Conservation (phyloP, 2,888 invertebrate species). For the Capitulum mitella region DNA sequence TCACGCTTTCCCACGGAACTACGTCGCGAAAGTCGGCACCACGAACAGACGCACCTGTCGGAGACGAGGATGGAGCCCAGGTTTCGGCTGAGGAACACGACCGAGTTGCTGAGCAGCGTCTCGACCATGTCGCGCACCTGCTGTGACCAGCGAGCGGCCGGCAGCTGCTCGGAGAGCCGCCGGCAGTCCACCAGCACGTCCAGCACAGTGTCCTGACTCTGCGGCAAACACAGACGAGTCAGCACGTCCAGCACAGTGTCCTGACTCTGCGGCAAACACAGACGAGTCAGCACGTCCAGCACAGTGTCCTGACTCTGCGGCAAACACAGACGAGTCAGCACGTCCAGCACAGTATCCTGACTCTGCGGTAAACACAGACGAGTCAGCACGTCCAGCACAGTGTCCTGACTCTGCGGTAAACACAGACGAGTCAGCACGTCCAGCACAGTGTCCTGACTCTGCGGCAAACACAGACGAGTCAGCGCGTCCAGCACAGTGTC, state of each 20-base stretch:
- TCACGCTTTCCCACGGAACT: too few species aligned
- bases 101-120: slow-evolving; percentile 19
- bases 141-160: not conserved
- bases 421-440: not conserved
- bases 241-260: not conserved
- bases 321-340: not conserved
- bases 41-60: not conserved
- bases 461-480: not conserved
- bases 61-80: slow-evolving; percentile 21
- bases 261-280: not conserved
- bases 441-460: slow-evolving; percentile 11
- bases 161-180: not conserved
- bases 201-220: slow-evolving; percentile 22
- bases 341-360: not conserved
- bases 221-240: not conserved
- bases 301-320: not conserved
- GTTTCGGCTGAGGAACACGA: slow-evolving; percentile 5
- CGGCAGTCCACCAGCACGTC: slow-evolving; percentile 14
- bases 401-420: not conserved
- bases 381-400: not conserved
- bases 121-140: slow-evolving; percentile 12
- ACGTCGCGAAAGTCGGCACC: too few species aligned
- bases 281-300: not conserved
- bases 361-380: too few species aligned
- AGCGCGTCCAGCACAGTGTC: not conserved